Evolutionary conservation across 1,140 invertebrate species (phyloP).

Genomic region (Aphidius gifuensis): DNA sequence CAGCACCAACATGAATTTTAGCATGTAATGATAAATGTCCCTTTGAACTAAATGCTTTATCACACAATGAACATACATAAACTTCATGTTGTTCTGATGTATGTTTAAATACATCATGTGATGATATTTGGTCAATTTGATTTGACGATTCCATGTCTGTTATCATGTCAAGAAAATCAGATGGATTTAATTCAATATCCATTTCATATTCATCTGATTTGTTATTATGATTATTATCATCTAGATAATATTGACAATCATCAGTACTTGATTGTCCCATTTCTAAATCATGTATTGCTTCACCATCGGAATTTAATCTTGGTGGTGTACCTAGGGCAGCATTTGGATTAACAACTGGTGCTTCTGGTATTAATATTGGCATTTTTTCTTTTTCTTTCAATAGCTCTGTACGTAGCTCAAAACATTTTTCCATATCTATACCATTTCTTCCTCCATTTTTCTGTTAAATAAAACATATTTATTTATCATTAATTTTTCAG

Average conservation of each 20-base stretch:
- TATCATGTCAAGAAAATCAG: constrained; percentile 50
- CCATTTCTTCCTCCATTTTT: constrained; percentile 9
- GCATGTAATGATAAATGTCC: constrained; percentile 55
- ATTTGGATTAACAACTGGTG: constrained; percentile 53
- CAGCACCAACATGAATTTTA: constrained; percentile 52
- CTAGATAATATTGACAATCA: no score
- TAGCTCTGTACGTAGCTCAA: constrained; percentile 38
- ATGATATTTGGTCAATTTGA: constrained; percentile 24
- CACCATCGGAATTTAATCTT: constrained; percentile 50
- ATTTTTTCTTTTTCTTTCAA: constrained; percentile 47
- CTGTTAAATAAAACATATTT: constrained; percentile 19
- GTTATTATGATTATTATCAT: constrained; percentile 32
- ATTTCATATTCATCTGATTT: constrained; percentile 53
- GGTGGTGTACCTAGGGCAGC: constrained; percentile 53
- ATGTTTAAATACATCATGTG: constrained; percentile 37
- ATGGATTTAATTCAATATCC: constrained; percentile 55
- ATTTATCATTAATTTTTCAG: background rate
- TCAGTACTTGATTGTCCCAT: constrained; percentile 30
- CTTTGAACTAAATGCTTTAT: constrained; percentile 56
- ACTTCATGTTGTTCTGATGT: constrained; percentile 53
- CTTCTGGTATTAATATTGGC: constrained; percentile 51
- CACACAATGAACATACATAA: constrained; percentile 55
- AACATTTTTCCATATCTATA: constrained; percentile 29
- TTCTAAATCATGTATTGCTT: constrained; percentile 48
- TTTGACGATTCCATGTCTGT: constrained; percentile 44